These are phyloP conservation scores for Syngnathus rostellatus DNA, from an alignment of 2,797 vertebrate species.

Conservation along the genomic window DNA sequence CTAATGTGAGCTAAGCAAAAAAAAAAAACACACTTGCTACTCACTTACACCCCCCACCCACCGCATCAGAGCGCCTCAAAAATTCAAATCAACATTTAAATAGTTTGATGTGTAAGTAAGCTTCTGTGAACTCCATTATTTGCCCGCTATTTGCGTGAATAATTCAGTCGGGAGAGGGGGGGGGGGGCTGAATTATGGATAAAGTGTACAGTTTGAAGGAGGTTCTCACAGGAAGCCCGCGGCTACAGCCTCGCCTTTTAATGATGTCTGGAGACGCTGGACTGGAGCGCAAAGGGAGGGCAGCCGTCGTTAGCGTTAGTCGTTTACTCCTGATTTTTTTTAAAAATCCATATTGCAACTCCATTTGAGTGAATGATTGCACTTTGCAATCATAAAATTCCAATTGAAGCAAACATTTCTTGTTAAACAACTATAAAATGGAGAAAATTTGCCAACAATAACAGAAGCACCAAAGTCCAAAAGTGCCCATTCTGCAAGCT, in stretches of 20 bases:
- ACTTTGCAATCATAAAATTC: background rate
- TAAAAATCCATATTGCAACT: background rate
- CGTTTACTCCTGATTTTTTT: conserved; percentile 83
- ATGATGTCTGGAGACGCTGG: conserved; percentile 95
- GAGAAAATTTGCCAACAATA: background rate
- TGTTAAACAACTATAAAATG: background rate
- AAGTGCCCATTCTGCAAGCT: conserved; percentile 37
- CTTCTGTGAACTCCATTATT: conserved; percentile 98
- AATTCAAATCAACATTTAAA: conserved; percentile 94
- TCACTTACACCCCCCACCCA: background rate
- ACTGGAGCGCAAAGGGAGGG: conserved; percentile 72
- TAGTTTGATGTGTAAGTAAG: conserved; percentile 88
- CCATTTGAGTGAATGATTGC: background rate
- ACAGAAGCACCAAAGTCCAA: background rate
- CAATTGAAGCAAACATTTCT: background rate
- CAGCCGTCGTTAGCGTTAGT: conserved; percentile 92
- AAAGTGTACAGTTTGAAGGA: conserved; percentile 99
- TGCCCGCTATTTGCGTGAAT: conserved; percentile 99
- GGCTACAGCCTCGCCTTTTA: conserved; percentile 89
- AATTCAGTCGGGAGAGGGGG: conserved; percentile 92
- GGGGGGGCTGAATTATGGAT: conserved; percentile 98
- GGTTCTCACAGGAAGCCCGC: conserved; percentile 91
- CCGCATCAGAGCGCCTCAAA: conserved; percentile 70
- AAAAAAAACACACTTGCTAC: background rate
- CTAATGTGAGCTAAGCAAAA: background rate